Percentiles rank a stretch among this genome's conserved stretches.
These are phyloP conservation scores for Chlorops oryzae DNA, from an alignment of 1,140 invertebrate species.

Conservation along the genomic window DNA sequence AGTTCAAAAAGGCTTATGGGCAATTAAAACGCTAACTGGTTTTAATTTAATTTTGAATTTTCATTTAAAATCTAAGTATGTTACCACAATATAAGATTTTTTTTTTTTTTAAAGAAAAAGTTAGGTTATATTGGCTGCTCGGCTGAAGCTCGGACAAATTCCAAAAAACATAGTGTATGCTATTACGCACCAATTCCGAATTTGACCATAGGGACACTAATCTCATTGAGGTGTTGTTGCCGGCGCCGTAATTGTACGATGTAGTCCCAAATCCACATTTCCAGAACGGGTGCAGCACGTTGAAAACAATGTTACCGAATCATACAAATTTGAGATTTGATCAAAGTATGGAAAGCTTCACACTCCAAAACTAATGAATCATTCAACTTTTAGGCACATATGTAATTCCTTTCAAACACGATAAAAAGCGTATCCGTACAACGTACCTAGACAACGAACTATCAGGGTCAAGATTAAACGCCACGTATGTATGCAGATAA, in stretches of 20 bases:
- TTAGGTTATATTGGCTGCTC: not conserved
- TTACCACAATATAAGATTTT: not conserved
- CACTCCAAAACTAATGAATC: not conserved
- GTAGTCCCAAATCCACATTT: not conserved
- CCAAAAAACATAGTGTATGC: not conserved
- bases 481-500: too few species aligned
- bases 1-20: too few species aligned
- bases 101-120: not conserved
- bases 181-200: slow-evolving; percentile 6
- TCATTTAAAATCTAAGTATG: not conserved
- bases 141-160: not conserved
- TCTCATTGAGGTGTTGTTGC: not conserved
- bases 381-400: not conserved
- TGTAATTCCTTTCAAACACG: not conserved
- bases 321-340: not conserved
- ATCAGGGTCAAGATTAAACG: too few species aligned
- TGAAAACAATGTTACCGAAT: not conserved
- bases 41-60: not conserved
- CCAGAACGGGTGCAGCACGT: too few species aligned
- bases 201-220: slow-evolving; percentile 1
- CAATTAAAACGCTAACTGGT: too few species aligned
- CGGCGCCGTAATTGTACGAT: not conserved
- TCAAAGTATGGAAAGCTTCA: not conserved
- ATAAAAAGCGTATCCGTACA: not conserved
- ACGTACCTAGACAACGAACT: too few species aligned